Percentiles rank a stretch among this genome's conserved stretches.
These are phyloP conservation scores for Aleiodes sp. DNA, from an alignment of 1,140 invertebrate genomes.

Conservation along the genomic window DNA sequence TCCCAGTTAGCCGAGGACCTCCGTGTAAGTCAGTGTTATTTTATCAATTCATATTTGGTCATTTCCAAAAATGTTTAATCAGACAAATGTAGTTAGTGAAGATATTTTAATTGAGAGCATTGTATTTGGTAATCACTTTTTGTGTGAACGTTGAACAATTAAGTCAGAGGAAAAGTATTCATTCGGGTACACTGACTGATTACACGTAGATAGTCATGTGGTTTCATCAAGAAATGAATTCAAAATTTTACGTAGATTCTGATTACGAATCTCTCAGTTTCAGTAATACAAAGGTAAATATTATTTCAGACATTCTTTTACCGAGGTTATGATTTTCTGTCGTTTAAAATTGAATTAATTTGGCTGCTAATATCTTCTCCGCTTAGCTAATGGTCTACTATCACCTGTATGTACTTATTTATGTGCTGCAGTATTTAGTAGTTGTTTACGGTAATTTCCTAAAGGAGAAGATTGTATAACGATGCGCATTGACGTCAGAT, in stretches of 20 bases:
- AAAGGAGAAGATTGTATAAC: too few relatives aligned
- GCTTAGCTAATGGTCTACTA: too few relatives aligned
- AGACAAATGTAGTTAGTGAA: not conserved
- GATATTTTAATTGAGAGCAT: not conserved
- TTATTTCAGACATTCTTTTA: not conserved
- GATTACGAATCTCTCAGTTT: constrained; percentile 40
- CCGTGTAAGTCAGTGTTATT: too few relatives aligned
- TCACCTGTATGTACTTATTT: too few relatives aligned
- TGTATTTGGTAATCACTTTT: not conserved
- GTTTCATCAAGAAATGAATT: constrained; percentile 49
- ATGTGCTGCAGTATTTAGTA: too few relatives aligned
- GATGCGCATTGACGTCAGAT: too few relatives aligned
- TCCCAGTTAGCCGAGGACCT: too few relatives aligned
- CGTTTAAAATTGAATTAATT: too few relatives aligned
- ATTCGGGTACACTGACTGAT: not conserved
- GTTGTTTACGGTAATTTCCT: too few relatives aligned
- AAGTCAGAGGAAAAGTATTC: not conserved
- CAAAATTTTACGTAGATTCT: constrained; percentile 54
- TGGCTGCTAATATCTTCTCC: too few relatives aligned
- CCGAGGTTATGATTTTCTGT: too few relatives aligned
- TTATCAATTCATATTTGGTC: too few relatives aligned
- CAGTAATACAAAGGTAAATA: constrained; percentile 42
- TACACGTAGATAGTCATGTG: constrained; percentile 42
- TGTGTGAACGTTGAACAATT: not conserved
- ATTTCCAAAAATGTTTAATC: constrained; percentile 27